Base-by-base conservation (phyloP, 2,888 invertebrate genomes). In the Charanyca ferruginea region DNA sequence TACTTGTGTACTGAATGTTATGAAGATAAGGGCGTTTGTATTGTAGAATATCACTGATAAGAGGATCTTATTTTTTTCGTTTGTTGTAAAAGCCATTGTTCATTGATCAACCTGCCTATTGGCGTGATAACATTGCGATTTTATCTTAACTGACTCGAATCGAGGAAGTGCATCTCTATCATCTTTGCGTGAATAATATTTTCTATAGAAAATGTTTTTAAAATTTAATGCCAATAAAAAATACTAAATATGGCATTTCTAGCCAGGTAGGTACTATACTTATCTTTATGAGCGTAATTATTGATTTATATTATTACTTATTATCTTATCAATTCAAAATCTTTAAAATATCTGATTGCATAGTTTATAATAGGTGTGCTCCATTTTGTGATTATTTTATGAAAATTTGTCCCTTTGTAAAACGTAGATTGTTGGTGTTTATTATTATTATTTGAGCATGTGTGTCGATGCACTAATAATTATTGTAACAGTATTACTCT, bases 301-400 rank as follows among this genome's bases (percentile, higher is more conserved):
- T 22, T 20, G 22, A 49, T 66, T 41, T 41, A 38, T 11, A 7
- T 38, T 16, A 38, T 1, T 49, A 66, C 59, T 38, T 16, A 38
- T 1, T 49, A 66, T 68, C 68, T 58, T 66, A 66, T 66, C 66
- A 35, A 55, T 66, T 66, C n/a, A 13, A 25, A 51, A 65, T 45
- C 18, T 45, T 22, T n/a, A 22, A 28, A 41, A 47, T n/a, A 20
- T 54, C 23, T 48, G 20, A 20, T 49, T 11, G 11, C 9, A 25
- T 55, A 48, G 13, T 44, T 51, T 42, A 9, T 7, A 66, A 49
- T 66, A 57, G 9, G 42, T 57, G 58, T 42, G 48, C 67, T 66
- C 47, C 42, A 66, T 42, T 54, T 41, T 55, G 47, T 66, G 16
- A 54, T 54, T n/a, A 38, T n/a, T 28, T 6, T 8, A 32, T 32